These are phyloP conservation scores for Oreocharis arfaki DNA, from an alignment of 2,113 vertebrate species.

Conservation along the genomic window DNA sequence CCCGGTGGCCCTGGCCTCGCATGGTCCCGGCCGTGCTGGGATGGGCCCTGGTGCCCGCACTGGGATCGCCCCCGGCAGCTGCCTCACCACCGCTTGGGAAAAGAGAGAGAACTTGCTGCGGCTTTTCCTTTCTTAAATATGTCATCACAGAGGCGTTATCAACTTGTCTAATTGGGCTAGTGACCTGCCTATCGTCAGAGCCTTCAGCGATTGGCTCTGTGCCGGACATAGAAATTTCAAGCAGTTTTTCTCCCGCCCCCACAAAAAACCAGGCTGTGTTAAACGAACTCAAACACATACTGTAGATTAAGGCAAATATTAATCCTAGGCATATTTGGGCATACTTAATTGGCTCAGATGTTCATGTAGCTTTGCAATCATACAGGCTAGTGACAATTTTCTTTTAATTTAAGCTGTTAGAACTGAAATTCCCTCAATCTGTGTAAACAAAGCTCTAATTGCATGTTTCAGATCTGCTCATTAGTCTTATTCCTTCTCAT, in stretches of 20 bases:
- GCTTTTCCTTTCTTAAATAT: not conserved
- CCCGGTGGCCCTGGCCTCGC: not conserved
- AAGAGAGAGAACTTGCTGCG: not conserved
- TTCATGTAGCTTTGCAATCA: not conserved
- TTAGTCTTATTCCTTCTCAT: not conserved
- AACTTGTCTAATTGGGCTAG: not conserved
- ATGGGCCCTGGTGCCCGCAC: accelerated
- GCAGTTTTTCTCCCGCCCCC: not conserved
- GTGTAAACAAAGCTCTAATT: not conserved
- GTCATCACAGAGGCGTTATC: not conserved
- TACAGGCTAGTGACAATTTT: not conserved
- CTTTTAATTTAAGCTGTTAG: not conserved
- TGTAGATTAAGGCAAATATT: not conserved
- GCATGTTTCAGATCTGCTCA: not conserved
- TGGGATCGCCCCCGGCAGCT: accelerated
- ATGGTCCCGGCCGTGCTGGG: accelerated
- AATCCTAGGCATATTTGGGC: not conserved
- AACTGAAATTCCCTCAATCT: not conserved
- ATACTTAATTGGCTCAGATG: not conserved
- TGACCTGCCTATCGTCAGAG: not conserved
- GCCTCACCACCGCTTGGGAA: not conserved
- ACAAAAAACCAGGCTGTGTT: not conserved
- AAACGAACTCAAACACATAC: not conserved
- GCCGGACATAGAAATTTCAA: not conserved
- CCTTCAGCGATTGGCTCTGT: not conserved